These are phyloP conservation scores for Clarias platycephalus DNA, from an alignment of 2,797 vertebrate genomes.

Conservation along the genomic window DNA sequence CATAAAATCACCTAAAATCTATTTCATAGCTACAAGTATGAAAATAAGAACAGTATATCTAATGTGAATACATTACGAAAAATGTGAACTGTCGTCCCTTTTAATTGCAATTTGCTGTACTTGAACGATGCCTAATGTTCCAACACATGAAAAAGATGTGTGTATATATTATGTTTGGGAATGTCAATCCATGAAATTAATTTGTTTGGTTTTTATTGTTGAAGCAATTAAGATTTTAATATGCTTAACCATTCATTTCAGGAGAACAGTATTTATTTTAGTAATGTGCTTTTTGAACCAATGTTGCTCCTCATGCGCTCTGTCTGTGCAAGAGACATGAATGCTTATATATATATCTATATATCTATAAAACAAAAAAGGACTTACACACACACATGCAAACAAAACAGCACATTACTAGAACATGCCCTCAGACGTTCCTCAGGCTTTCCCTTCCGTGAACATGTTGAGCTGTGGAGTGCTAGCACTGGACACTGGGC, in stretches of 20 bases:
- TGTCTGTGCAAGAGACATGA: slow-evolving; percentile 59
- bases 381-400: slow-evolving; percentile 31
- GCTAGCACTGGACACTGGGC: slow-evolving; percentile 61
- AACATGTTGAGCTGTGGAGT: slow-evolving; percentile 36
- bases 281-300: slow-evolving; percentile 57
- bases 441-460: slow-evolving; percentile 31
- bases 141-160: slow-evolving; percentile 70
- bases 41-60: slow-evolving; percentile 77
- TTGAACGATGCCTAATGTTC: slow-evolving; percentile 78
- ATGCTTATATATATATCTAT: slow-evolving; percentile 48
- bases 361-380: background rate
- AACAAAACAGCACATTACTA: slow-evolving; percentile 53
- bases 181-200: slow-evolving; percentile 68
- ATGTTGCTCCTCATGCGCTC: slow-evolving; percentile 64
- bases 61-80: slow-evolving; percentile 75
- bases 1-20: slow-evolving; percentile 69
- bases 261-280: slow-evolving; percentile 66
- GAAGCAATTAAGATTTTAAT: slow-evolving; percentile 51
- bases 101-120: slow-evolving; percentile 79
- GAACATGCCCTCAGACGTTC: slow-evolving; percentile 42
- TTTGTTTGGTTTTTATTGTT: slow-evolving; percentile 68
- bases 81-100: slow-evolving; percentile 80
- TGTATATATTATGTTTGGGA: slow-evolving; percentile 60
- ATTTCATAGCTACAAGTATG: slow-evolving; percentile 78
- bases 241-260: slow-evolving; percentile 51